Conservation (phyloP, 2,797 vertebrate genomes). For the Danionella dracula region DNA sequence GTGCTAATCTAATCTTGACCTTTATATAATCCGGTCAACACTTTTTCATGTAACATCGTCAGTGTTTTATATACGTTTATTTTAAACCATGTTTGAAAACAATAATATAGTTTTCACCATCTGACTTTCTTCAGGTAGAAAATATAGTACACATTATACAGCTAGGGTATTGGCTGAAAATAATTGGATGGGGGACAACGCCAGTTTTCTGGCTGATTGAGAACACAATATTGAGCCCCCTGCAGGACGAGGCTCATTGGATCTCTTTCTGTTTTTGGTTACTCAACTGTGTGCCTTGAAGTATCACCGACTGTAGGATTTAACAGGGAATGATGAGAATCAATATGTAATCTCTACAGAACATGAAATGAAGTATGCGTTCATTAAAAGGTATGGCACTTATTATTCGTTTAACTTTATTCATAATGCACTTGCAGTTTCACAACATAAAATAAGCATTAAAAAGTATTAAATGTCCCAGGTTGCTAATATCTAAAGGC, state of each 20-base stretch:
- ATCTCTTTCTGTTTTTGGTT: constrained; percentile 25
- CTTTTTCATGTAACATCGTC: constrained; percentile 23
- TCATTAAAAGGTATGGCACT: constrained; percentile 62
- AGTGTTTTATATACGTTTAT: constrained; percentile 17
- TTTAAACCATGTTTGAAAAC: constrained; percentile 26
- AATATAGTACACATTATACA: constrained; percentile 24
- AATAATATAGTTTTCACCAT: constrained; percentile 18
- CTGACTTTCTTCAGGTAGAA: constrained; percentile 28
- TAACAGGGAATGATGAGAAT: constrained; percentile 50
- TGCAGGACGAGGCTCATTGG: constrained; percentile 44
- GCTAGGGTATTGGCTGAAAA: constrained; percentile 12
- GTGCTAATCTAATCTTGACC: constrained; percentile 8
- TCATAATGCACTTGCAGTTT: no score
- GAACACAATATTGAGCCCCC: constrained; percentile 17
- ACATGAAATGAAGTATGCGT: constrained; percentile 51
- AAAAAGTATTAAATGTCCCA: no score
- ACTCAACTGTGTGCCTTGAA: constrained; percentile 64
- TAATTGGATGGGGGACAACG: constrained; percentile 39
- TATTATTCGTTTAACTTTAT: no score
- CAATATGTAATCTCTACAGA: constrained; percentile 48
- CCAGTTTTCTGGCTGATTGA: constrained; percentile 34
- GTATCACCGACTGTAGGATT: constrained; percentile 60
- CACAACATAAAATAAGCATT: no score
- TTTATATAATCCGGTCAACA: constrained; percentile 29
- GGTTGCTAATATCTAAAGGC: no score